Conservation (phyloP, 2,113 vertebrate species). For the Nesoenas mayeri region DNA sequence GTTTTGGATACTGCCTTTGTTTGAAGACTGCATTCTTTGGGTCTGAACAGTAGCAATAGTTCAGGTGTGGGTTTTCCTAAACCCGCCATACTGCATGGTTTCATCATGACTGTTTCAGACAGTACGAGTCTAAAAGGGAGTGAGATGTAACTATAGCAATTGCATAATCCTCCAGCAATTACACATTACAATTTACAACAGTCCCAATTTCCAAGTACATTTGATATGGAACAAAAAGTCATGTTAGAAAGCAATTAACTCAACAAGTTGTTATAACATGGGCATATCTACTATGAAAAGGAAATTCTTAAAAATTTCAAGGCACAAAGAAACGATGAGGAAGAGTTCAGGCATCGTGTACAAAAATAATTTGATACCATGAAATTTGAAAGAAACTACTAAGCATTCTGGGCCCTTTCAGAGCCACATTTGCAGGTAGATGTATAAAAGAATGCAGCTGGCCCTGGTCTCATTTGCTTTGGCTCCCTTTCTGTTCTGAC, state of each 20-base stretch:
- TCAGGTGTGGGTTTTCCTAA: not conserved
- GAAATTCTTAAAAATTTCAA: not conserved
- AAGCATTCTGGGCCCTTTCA: not conserved
- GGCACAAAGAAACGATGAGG: not conserved
- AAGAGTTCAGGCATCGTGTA: not conserved
- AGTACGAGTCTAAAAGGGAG: not conserved
- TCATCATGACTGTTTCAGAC: not conserved
- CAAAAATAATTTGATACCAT: not conserved
- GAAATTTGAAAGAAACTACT: not conserved
- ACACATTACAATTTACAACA: not conserved
- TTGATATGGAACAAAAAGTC: not conserved
- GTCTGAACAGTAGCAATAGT: not conserved
- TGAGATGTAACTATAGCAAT: not conserved
- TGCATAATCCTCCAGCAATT: not conserved
- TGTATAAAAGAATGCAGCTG: not conserved
- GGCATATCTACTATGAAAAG: not conserved
- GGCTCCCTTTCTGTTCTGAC: not conserved
- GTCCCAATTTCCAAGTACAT: not conserved
- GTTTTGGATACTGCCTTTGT: not conserved
- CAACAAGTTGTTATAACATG: not conserved
- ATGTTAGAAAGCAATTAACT: not conserved
- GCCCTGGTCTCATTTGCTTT: not conserved
- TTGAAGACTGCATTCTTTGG: not conserved
- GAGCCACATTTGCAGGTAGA: not conserved
- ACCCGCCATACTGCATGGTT: not conserved